These are phyloP conservation scores for Meleagris gallopavo DNA, from an alignment of 2,113 vertebrate genomes.

Conservation along the genomic window DNA sequence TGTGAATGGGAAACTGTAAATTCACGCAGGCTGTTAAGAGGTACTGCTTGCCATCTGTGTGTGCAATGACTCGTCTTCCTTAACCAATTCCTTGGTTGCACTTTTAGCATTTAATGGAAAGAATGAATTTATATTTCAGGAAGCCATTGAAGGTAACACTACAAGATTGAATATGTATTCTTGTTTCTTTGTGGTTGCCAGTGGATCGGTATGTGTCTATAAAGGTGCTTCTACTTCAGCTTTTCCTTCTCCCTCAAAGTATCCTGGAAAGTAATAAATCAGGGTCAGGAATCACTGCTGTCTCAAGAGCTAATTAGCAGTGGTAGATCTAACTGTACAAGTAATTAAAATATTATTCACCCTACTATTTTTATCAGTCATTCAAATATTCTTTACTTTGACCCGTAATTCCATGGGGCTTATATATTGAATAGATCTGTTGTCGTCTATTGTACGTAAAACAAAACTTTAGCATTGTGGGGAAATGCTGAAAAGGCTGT, in stretches of 20 bases:
- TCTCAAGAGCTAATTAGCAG: slow-evolving; percentile 24
- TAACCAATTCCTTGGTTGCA: not conserved
- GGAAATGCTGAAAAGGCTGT: not conserved
- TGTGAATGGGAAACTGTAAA: not conserved
- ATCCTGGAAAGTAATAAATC: slow-evolving; percentile 17
- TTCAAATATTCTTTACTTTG: not conserved
- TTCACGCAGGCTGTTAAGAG: not conserved
- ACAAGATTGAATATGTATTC: not conserved
- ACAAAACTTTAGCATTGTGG: not conserved
- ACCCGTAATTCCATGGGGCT: not conserved
- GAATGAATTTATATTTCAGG: not conserved
- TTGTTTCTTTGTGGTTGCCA: not conserved
- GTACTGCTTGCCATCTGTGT: not conserved
- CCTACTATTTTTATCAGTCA: slow-evolving; percentile 2
- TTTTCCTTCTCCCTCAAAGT: not conserved
- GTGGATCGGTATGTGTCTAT: not conserved
- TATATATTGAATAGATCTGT: not conserved
- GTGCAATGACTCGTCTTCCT: not conserved
- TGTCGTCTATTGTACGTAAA: not conserved
- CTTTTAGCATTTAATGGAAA: not conserved
- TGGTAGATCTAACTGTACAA: slow-evolving; percentile 28
- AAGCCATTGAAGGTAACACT: not conserved
- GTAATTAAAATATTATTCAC: slow-evolving; percentile 47
- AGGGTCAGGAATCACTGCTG: not conserved
- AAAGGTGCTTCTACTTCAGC: not conserved